Base-by-base conservation (phyloP, 2,888 invertebrate species). In the Drosophila acutilabella region DNA sequence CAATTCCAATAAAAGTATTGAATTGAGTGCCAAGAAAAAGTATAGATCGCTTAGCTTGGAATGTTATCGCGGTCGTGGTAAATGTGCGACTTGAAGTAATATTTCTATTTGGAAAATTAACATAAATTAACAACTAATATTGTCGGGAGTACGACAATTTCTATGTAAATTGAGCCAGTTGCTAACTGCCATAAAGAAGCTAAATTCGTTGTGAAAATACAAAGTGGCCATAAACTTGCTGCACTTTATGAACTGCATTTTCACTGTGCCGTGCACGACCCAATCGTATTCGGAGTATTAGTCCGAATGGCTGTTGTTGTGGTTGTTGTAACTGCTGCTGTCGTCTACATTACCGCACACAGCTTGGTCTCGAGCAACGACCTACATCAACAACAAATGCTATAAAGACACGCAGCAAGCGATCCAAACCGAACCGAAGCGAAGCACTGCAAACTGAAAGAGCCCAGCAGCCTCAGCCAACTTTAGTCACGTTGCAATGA, bases 331-430 rank as follows among this genome's bases (percentile, higher is more conserved):
- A 26, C 33, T 52, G 42, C 38, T 44, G 62, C 45, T 51, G 60
- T 57, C 68, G 74, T 60, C 67, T 79, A 62, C 71, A 72, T 72
- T 72, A 53, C 80, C 64, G 48, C 59, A 67, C 65, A 64, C 56
- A 59, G 56, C 64, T 42, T 47, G 53, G 41, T 41, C 42, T 53
- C 52, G 48, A 26, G 60, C 82, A 77, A 78, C 83, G 83, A 84
- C 88, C 88, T 88, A 84, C 83, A 85, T 88, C 86, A 84, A 80
- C 62, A 74, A 84, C 60, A 71, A 84, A 61, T 66, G 86, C 66
- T 64, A 58, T 53, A 66, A 67, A 88, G 64, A 67, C 79, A 84
- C 79, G 81, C 73, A 80, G 70, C 78, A 20, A 76, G 36, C 60
- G 51, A 72, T 54, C 67, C 40, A 38, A 44, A 53, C 44, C 36